Evolutionary conservation across 2,888 invertebrate species (phyloP), one percentile per base, ranked within the genome.

Genomic region (Notodonta ziczac): DNA sequence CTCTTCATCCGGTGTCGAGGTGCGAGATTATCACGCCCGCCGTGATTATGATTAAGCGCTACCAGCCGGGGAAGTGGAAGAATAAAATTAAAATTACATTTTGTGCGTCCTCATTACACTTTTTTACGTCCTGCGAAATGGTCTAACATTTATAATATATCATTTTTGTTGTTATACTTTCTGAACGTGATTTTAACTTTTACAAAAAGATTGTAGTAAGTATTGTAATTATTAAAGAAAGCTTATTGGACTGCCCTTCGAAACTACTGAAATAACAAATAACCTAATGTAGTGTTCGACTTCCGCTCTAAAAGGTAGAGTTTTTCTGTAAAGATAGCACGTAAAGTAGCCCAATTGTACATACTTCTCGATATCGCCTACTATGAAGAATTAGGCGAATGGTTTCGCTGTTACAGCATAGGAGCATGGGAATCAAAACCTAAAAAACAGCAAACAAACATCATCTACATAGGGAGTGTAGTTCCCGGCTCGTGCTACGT

Each of bases 41-140:
- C 81, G 81, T 89, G 88, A 89, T 90, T 89, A 87, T 88, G 87
- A 89, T 87, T 85, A 87, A 88, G 82, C 81, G 83, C 77, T 72
- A 78, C 74, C 81, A 83, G 80, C 81, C 79, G 82, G 78, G 78
- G 81, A 84, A 84, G 74, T 78, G 74, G 72, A 74, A 71, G 76
- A 84, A 86, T 85, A 81, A 87, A 85, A 88, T 88, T 86, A 86
- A 88, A 88, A 86, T 84, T 83, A 86, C 78, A 84, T 86, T 84
- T 82, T 75, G 73, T 73, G 76, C 72, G 70, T 76, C 77, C 79
- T 84, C 82, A 84, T 84, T 84, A 84, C 74, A 75, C 70, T 76
- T 81, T 77, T 78, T 67, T 76, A 73, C 63, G 63, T 67, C 63
- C 66, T 62, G 67, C 74, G 80, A 79, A 82, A 54, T 54, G 78